Base-by-base conservation (phyloP, 2,113 vertebrate genomes). In the Capreolus pygargus region DNA sequence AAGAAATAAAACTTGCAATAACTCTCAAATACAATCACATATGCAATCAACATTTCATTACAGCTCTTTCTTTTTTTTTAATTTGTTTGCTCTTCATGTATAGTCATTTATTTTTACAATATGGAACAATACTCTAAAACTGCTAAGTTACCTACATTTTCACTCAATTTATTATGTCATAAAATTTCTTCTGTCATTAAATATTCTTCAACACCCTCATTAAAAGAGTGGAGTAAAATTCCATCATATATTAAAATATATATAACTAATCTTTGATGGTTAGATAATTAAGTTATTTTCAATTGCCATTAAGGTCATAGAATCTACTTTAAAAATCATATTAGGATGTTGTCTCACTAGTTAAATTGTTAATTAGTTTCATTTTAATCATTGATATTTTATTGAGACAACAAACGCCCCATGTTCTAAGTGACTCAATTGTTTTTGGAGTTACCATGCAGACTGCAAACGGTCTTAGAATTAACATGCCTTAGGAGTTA, bases 231-330 rank as follows among this genome's bases (percentile, higher is more conserved):
- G 91, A 89, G 57, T 76, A 74, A 16, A 95, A 94, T 90, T 86
- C 13, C 23, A 83, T 87, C 11, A 82, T 9, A 84, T 64, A 57
- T 23, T 82, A 81, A 89, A 88, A 61, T 93, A 61, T 2, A 54
- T 57, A 25, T 86, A 93, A 86, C 17, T 39, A 52, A 82, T 58
- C 28, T 86, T 27, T 28, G 15, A 15, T 83, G 81, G 15, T 57
- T 92, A 93, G 45, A 61, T 88, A 83, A 52, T 89, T 74, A 90
- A n/a, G 10, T 58, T 89, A 83, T 81, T 97, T 91, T 61, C 33
- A 79, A 10, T 94, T 60, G 12, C 36, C 16, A 87, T 16, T 36
- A 90, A 58, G n/a, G 2, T 47, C 3, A 74, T 10, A 86, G 17
- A 89, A 50, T 81, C 16, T 81, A 28, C 76, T 84, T 89, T 50